Evolutionary conservation across 2,113 vertebrate species (phyloP).

Genomic region (Motacilla alba): DNA sequence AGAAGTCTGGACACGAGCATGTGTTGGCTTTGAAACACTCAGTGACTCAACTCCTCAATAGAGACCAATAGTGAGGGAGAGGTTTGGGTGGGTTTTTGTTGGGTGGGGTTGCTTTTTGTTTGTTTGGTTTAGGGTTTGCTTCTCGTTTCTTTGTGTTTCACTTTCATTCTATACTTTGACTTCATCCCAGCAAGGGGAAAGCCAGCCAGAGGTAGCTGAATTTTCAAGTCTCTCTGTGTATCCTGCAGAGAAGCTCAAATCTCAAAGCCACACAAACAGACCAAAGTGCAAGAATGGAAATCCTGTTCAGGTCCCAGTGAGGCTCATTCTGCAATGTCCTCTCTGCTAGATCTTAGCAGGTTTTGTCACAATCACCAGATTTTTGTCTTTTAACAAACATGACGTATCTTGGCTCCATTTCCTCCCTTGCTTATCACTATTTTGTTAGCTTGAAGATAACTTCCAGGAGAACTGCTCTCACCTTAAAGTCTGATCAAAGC

Average conservation of each 20-base stretch:
- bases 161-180: not conserved
- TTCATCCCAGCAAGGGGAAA: not conserved
- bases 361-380: slow-evolving; percentile 2
- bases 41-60: not conserved
- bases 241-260: not conserved
- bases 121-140: not conserved
- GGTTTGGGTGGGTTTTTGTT: not conserved
- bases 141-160: not conserved
- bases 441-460: slow-evolving; percentile 59
- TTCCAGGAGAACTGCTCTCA: slow-evolving; percentile 49
- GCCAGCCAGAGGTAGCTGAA: not conserved
- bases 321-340: not conserved
- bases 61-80: not conserved
- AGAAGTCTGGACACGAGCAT: not conserved
- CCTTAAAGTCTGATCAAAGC: slow-evolving; percentile 61
- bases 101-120: not conserved
- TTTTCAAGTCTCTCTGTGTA: not conserved
- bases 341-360: not conserved
- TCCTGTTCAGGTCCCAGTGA: not conserved
- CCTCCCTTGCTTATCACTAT: slow-evolving; percentile 50
- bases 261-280: not conserved
- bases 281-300: not conserved
- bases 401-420: slow-evolving; percentile 1
- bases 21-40: not conserved
- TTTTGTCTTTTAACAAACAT: slow-evolving; percentile 39